Evolutionary conservation across 2,888 invertebrate genomes (phyloP), one percentile per base, ranked within the genome.

Genomic region (Lysandra bellargus): DNA sequence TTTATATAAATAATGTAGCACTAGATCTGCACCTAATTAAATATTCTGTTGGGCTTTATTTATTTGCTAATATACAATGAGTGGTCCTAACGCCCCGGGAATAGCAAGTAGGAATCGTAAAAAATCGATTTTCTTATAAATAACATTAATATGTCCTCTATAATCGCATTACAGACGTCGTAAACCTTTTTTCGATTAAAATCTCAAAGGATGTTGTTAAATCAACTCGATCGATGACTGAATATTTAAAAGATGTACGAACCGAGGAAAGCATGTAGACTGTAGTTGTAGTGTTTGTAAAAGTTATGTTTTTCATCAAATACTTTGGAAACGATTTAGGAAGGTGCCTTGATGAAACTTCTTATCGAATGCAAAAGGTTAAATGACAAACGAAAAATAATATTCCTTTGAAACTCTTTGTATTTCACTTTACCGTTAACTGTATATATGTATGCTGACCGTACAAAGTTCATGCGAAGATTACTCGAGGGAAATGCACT

Each of bases 1-100:
- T 86, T 86, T 84, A 84, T 84, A 85, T 86, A 86, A 87, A 80
- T 80, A 64, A 80, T 80, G 82, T 82, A 79, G 80, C 80, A 74
- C 69, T 81, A 81, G 73, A 82, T 81, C 78, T 80, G 77, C 53
- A 74, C 78, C 60, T 79, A 82, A 83, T 83, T 83, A 82, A 79
- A 82, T 81, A 83, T 83, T 83, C 80, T 74, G 80, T 78, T 37
- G 80, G 79, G 37, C 30, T 81, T 80, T 82, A 82, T 82, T 83
- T 81, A 82, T 81, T 81, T 80, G 80, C 80, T 83, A 83, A 83
- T 82, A 79, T 82, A 79, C 80, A 72, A 80, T 79, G 79, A 74
- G 60, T 76, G 57, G 5, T 30, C 30, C 6, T 33, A 14, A 53
- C 76, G 57, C 33, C 1, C 1, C 12, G 2, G 23, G 57, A 76